Evolutionary conservation across 1,140 invertebrate genomes (phyloP).

Genomic region (Centruroides vittatus): DNA sequence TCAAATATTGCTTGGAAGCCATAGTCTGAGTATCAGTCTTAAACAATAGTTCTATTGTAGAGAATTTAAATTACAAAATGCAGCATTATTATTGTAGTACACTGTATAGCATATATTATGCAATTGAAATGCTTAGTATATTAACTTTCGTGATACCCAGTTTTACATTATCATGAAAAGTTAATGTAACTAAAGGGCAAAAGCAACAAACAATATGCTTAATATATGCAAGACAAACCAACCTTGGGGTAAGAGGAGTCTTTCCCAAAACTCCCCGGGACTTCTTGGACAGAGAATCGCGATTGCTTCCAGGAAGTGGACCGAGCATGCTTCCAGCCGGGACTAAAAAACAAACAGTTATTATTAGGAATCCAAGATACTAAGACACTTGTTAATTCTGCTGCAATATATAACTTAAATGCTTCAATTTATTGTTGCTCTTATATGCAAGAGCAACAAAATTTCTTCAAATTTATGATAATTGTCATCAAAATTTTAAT

Average conservation of each 20-base stretch:
- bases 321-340: not conserved
- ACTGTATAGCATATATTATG: too few relatives aligned
- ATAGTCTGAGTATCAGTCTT: too few relatives aligned
- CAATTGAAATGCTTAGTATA: too few relatives aligned
- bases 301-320: not conserved
- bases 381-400: not conserved
- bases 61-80: too few relatives aligned
- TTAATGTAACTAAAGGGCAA: too few relatives aligned
- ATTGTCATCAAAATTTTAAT: too few relatives aligned
- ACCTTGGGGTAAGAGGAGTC: slow-evolving; percentile 7
- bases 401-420: not conserved
- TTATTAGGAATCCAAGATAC: not conserved
- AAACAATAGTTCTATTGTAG: too few relatives aligned
- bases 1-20: too few relatives aligned
- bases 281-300: not conserved
- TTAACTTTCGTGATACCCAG: too few relatives aligned
- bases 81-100: too few relatives aligned
- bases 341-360: not conserved
- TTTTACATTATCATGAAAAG: too few relatives aligned
- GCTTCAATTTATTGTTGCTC: not conserved
- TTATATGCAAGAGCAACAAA: not conserved
- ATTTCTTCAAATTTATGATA: not conserved
- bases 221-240: not conserved
- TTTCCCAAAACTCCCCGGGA: not conserved
- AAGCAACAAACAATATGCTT: too few relatives aligned